Evolutionary conservation across 2,113 vertebrate genomes (phyloP), one percentile per base, ranked within the genome.

Genomic region (Brevimyrus niger): DNA sequence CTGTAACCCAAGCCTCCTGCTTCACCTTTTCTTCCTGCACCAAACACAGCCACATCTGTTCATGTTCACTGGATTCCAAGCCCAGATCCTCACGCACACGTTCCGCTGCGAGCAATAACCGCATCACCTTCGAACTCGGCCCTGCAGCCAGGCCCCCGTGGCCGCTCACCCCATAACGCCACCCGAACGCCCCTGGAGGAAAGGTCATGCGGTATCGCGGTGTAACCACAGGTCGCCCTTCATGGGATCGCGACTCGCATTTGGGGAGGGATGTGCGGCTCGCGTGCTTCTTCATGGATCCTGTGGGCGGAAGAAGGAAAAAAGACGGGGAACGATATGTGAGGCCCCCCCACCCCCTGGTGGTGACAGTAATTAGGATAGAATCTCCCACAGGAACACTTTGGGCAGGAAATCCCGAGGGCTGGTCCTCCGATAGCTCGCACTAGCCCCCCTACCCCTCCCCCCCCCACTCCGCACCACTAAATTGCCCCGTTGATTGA

Each of bases 401-500:
- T 15, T 46, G 38, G 80, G 80, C 88, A 89, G 88, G 88, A 85
- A 84, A 89, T 89, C 88, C 88, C 88, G 1, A 61, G 88, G 88
- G 88, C 88, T 31, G 38, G 38, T 42, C 51, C 76, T 7, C 88
- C 58, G 88, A 89, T 89, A 84, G 31, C 51, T 51, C 3, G 47
- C 47, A 35, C 88, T 80, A 10, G 8, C 31, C 88, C 46, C 10
- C 69, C 87, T 23, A 3, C 3, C 48, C 69, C 87, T 13, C 31
- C 87, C 87, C 88, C 48, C 69, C 53, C 73, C 46, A 7, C 47
- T 27, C 76, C 53, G n/a, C 23, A 65, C 61, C 10, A 42, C 38
- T 42, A 89, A 89, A 89, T 89, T 89, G 88, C 76, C 51, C 80
- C n/a, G 88, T 51, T 89, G 88, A 89, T 89, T 89, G 88, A 89